Base-by-base conservation (phyloP, 2,113 vertebrate species). In the Sterna hirundo region DNA sequence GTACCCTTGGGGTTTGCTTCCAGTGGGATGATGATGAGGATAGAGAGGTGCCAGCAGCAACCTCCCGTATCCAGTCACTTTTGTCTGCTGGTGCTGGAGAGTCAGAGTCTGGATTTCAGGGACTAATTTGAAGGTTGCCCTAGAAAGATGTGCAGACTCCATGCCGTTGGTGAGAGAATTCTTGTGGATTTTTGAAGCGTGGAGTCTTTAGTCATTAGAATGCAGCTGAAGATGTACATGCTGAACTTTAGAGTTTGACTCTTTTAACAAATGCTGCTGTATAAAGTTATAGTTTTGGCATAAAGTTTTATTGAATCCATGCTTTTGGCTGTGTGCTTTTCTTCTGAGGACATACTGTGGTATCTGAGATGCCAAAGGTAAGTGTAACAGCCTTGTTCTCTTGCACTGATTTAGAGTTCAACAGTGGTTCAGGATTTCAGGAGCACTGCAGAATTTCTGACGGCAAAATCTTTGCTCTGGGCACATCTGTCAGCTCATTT, bases 81-180 rank as follows among this genome's bases (percentile, higher is more conserved):
- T 7, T 81, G 15, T 27, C 11, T 30, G 3, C 71, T 27, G 42
- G 17, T 12, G 0, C n/a, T 42, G 16, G 29, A 29, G 25, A 7
- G 32, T 16, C 42, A 6, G 49, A 23, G 72, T 23, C 75, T 57
- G 40, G 1, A 6, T 62, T 15, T 30, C 57, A 19, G 44, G 44
- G 38, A 11, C 32, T 22, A 3, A 8, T 8, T 8, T 14, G 6
- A 30, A 34, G 1, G 23, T 64, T 68, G 49, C 44, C 64, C 36
- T 4, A 0, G 55, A 44, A 47, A 9, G 55, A 11, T 4, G 29
- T 9, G 4, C 36, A 21, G 2, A 6, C 27, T 36, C 46, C 14
- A 0, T 9, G n/a, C 34, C 6, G n/a, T 0, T 68, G 34, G 14
- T 40, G 1, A 16, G 30, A 65, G 27, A 22, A 3, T 18, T 61